Conservation (phyloP, 2,888 invertebrate species). For the Drosophila trichaetosa region DNA sequence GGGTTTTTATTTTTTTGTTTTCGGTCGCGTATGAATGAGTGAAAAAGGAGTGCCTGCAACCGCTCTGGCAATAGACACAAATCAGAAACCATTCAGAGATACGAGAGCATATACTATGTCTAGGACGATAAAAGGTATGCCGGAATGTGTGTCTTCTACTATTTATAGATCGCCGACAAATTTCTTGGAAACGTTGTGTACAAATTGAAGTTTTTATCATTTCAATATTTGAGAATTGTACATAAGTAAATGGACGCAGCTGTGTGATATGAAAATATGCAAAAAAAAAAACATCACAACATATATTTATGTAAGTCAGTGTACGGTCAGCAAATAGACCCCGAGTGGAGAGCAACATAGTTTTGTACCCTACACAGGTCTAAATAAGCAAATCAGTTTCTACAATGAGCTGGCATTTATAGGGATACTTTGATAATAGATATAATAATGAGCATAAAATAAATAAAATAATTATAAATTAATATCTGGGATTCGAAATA, state of each 20-base stretch:
- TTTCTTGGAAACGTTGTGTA: slow-evolving; percentile 42
- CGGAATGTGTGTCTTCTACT: slow-evolving; percentile 48
- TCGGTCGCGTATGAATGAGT: slow-evolving; percentile 42
- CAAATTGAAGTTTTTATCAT: slow-evolving; percentile 39
- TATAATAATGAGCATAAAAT: background rate
- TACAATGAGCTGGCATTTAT: background rate
- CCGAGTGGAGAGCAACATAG: slow-evolving; percentile 22
- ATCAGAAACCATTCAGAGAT: slow-evolving; percentile 52
- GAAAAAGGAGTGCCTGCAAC: slow-evolving; percentile 55
- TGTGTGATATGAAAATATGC: slow-evolving; percentile 46
- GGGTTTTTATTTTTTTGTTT: slow-evolving; percentile 9
- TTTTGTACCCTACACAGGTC: slow-evolving; percentile 36
- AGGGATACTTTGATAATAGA: background rate
- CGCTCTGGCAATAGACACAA: slow-evolving; percentile 40
- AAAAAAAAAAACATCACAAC: slow-evolving; percentile 36
- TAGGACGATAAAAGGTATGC: slow-evolving; percentile 57
- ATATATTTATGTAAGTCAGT: slow-evolving; percentile 46
- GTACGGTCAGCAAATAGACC: slow-evolving; percentile 43
- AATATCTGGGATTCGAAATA: background rate
- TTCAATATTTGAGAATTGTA: slow-evolving; percentile 42
- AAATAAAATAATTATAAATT: background rate
- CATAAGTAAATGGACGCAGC: slow-evolving; percentile 50
- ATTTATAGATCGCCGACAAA: slow-evolving; percentile 60
- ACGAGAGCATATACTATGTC: slow-evolving; percentile 16
- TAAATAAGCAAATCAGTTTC: slow-evolving; percentile 14